Conservation (phyloP, 2,888 invertebrate species). For the Apodemia mormo region DNA sequence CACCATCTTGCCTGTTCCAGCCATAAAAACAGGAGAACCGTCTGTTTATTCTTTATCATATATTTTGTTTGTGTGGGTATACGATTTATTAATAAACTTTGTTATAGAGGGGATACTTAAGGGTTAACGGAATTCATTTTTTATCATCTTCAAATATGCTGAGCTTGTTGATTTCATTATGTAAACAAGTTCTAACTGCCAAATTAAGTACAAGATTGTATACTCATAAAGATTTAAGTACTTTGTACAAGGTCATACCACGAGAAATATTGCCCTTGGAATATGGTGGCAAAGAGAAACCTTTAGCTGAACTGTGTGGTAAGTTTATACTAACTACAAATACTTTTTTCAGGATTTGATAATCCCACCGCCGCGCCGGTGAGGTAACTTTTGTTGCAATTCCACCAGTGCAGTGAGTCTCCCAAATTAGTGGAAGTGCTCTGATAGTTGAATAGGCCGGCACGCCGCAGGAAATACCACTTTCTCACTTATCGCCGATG, state of each 20-base stretch:
- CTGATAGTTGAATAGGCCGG: too few species aligned
- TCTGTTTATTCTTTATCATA: too few species aligned
- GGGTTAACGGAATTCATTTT: slow-evolving; percentile 61
- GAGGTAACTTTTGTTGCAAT: too few species aligned
- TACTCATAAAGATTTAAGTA: slow-evolving; percentile 41
- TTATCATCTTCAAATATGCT: slow-evolving; percentile 60
- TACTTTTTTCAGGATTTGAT: too few species aligned
- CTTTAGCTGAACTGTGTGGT: slow-evolving; percentile 16
- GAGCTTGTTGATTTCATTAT: slow-evolving; percentile 52
- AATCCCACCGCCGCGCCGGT: too few species aligned
- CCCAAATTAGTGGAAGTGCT: too few species aligned
- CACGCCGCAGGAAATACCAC: too few species aligned
- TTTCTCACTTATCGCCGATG: too few species aligned
- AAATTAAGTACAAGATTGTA: slow-evolving; percentile 45
- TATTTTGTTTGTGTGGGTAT: too few species aligned
- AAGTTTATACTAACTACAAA: neutral
- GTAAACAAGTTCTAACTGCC: slow-evolving; percentile 52
- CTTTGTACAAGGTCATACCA: slow-evolving; percentile 41
- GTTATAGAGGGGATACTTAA: slow-evolving; percentile 27
- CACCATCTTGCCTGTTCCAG: too few species aligned
- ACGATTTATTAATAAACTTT: neutral
- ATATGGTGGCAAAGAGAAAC: slow-evolving; percentile 45
- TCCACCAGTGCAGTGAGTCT: too few species aligned
- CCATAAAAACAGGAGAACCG: too few species aligned
- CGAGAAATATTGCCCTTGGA: slow-evolving; percentile 50